Conservation (phyloP, 2,888 invertebrate genomes). For the Rotaria sp. region DNA sequence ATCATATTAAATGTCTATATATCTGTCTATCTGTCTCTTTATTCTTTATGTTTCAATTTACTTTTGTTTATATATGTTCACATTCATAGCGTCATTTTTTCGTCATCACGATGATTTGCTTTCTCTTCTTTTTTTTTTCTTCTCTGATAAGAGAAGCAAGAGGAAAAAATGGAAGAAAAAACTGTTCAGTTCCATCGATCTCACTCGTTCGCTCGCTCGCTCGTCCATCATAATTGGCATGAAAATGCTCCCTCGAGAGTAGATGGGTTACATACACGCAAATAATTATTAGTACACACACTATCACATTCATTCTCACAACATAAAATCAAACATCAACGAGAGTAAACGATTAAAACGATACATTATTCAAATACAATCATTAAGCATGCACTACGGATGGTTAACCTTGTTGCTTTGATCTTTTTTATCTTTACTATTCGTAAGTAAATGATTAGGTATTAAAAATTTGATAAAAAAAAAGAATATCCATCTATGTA, state of each 20-base stretch:
- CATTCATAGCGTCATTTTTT: not conserved
- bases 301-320: not conserved
- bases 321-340: not conserved
- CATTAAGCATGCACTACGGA: slow-evolving; percentile 4
- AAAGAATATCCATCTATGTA: not conserved
- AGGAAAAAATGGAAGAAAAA: not conserved
- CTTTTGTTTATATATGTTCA: not conserved
- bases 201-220: not conserved
- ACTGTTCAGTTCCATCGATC: not conserved
- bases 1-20: not conserved
- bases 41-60: slow-evolving; percentile 5
- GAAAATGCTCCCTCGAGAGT: slow-evolving; percentile 10
- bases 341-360: not conserved
- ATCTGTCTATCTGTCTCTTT: slow-evolving; percentile 4
- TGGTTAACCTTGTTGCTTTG: not conserved
- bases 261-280: not conserved
- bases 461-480: not conserved
- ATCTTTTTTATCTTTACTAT: not conserved
- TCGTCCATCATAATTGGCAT: not conserved
- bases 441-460: not conserved
- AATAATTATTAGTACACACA: not conserved
- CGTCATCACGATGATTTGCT: not conserved
- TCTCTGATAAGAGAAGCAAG: not conserved
- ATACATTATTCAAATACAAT: not conserved
- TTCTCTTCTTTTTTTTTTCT: not conserved